phyloP scores from a whole-genome alignment of 2,113 vertebrate genomes.

The Urocitellus parryii region DNA sequence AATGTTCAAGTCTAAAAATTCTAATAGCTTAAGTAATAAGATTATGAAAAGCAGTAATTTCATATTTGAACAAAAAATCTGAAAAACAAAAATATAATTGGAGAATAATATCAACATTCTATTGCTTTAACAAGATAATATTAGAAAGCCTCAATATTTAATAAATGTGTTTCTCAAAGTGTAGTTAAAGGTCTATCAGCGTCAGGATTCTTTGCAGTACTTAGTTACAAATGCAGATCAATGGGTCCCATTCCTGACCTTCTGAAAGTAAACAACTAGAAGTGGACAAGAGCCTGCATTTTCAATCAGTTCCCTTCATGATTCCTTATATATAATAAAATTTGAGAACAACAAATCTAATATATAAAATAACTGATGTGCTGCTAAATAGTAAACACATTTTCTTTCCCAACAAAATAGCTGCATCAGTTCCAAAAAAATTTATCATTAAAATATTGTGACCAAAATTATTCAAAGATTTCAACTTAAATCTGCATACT shows the following conservation, averaged over 20 bases:
- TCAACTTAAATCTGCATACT: neutral
- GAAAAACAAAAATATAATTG: neutral
- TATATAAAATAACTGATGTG: constrained; percentile 76
- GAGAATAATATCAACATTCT: neutral
- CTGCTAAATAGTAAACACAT: constrained; percentile 33
- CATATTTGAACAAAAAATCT: constrained; percentile 28
- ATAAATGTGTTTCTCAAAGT: neutral
- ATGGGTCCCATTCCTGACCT: neutral
- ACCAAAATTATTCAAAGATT: constrained; percentile 70
- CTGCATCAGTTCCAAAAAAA: constrained; percentile 74
- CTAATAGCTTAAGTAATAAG: neutral
- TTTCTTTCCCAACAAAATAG: constrained; percentile 71
- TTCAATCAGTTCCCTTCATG: neutral
- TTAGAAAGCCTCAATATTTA: neutral
- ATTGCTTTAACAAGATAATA: neutral
- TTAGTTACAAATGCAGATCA: neutral
- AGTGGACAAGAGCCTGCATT: neutral
- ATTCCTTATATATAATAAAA: neutral
- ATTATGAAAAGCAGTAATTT: neutral
- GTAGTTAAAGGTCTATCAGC: accelerated
- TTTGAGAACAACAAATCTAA: constrained; percentile 31
- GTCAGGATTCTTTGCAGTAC: neutral
- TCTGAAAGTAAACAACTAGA: neutral
- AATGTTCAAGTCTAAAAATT: constrained; percentile 12
- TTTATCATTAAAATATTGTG: constrained; percentile 61